A percentile compares a stretch with the other conserved stretches of the same genome.
Conservation (phyloP, 1,140 invertebrate species). For the Laupala kohalensis region DNA sequence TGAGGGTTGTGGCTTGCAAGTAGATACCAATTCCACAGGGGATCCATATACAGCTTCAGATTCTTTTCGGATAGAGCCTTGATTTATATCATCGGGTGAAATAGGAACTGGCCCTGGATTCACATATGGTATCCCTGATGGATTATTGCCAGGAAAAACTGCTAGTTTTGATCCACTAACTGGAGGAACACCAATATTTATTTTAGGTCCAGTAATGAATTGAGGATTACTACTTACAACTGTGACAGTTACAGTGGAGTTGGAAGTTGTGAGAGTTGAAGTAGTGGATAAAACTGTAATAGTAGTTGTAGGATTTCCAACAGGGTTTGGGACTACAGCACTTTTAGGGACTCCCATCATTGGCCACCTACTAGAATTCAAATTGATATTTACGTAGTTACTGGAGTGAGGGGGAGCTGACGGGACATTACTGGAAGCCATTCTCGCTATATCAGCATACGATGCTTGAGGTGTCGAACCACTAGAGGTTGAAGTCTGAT, state of each 20-base stretch:
- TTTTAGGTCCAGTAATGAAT: constrained; percentile 8
- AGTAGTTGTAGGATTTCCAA: neutral
- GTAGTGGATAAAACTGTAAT: neutral
- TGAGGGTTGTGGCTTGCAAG: no score
- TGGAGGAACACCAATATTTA: constrained; percentile 11
- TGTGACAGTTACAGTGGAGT: neutral
- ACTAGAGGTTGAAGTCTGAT: constrained; percentile 26
- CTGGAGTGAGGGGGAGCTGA: neutral
- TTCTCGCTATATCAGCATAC: constrained; percentile 59
- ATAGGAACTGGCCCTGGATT: neutral
- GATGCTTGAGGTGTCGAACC: constrained; percentile 47
- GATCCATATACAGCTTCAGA: neutral
- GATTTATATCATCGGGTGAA: neutral
- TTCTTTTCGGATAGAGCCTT: neutral
- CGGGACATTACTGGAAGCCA: constrained; percentile 23
- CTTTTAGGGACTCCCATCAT: neutral
- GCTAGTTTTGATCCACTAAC: constrained; percentile 6
- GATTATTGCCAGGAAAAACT: neutral
- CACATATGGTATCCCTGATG: neutral
- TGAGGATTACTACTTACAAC: constrained; percentile 1
- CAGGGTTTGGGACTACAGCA: neutral
- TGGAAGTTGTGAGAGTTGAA: neutral
- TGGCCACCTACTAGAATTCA: constrained; percentile 3
- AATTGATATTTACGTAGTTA: neutral
- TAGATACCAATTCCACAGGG: neutral